Evolutionary conservation across 2,113 vertebrate species (phyloP), one percentile per base, ranked within the genome.

Genomic region (Pterocles gutturalis): DNA sequence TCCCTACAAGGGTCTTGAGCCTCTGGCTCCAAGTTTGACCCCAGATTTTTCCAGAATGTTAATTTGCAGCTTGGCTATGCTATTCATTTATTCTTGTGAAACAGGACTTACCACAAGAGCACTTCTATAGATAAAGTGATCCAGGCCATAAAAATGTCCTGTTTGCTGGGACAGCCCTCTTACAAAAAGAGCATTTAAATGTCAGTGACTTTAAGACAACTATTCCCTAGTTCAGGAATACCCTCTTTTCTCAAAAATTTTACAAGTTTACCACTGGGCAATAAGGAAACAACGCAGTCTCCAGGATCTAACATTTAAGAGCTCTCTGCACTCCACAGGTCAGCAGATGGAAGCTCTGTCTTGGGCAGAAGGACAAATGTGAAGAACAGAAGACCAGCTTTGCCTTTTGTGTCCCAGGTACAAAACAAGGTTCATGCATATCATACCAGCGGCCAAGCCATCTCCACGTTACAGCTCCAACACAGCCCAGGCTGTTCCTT

Each of bases 401-500:
- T 76, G 69, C 70, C 57, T 57, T 92, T 49, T 69, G 34, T 43
- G 48, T 41, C 61, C 73, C 36, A 17, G 45, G 48, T 48, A 72
- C 69, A 36, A 60, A 67, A 22, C 0, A 3, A 71, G 10, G 51
- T 58, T 46, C 0, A 0, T 43, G 81, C 17, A 51, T 43, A 28
- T 79, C 61, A 24, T 5, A 24, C 13, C 41, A 10, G 0, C 13
- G 67, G 22, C 61, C 71, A 70, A 43, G 60, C 3, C 5, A 34
- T 22, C 61, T 70, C 51, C 57, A 31, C 12, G 1, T 5, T 20
- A 22, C 55, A 34, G 65, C 76, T 51, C 70, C 70, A 48, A 34
- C 45, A 33, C 11, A 66, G 48, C 65, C 43, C 48, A 38, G 0
- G 5, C 17, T 17, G 41, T 7, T 82, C 28, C 20, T 62, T 54